phyloP scores from a whole-genome alignment of 1,140 invertebrate species.

The Diorhabda elongata region DNA sequence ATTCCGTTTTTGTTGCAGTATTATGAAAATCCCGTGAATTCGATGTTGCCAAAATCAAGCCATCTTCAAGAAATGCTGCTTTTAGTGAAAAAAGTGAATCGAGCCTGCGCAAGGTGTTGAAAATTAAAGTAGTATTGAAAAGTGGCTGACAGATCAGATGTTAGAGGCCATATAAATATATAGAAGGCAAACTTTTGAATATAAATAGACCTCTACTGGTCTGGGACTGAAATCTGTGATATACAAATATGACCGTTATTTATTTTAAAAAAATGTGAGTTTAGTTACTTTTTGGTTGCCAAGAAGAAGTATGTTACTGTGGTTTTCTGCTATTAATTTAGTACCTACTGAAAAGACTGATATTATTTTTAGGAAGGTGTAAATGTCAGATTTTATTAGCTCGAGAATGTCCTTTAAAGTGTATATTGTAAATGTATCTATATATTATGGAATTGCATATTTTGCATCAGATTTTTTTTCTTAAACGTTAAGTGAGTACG shows the following conservation, averaged over 20 bases:
- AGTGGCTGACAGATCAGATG: slow-evolving; percentile 12
- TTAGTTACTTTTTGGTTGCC: background rate
- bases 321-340: slow-evolving; percentile 7
- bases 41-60: slow-evolving; percentile 31
- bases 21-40: slow-evolving; percentile 32
- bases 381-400: background rate
- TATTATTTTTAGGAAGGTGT: slow-evolving; percentile 12
- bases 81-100: slow-evolving; percentile 13
- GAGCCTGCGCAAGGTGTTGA: slow-evolving; percentile 16
- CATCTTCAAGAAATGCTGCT: slow-evolving; percentile 16
- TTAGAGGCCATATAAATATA: background rate
- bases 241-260: slow-evolving; percentile 22
- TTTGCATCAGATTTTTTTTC: background rate
- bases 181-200: background rate
- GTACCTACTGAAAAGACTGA: slow-evolving; percentile 20
- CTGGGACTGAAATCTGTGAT: slow-evolving; percentile 36
- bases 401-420: background rate
- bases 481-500: background rate
- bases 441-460: background rate
- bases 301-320: slow-evolving; percentile 16
- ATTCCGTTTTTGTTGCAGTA: slow-evolving; percentile 25
- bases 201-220: slow-evolving; percentile 19
- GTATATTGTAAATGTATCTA: background rate
- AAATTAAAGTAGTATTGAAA: slow-evolving; percentile 6
- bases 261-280: slow-evolving; percentile 17